Conservation (phyloP, 1,140 invertebrate genomes). For the Cydia splendana region DNA sequence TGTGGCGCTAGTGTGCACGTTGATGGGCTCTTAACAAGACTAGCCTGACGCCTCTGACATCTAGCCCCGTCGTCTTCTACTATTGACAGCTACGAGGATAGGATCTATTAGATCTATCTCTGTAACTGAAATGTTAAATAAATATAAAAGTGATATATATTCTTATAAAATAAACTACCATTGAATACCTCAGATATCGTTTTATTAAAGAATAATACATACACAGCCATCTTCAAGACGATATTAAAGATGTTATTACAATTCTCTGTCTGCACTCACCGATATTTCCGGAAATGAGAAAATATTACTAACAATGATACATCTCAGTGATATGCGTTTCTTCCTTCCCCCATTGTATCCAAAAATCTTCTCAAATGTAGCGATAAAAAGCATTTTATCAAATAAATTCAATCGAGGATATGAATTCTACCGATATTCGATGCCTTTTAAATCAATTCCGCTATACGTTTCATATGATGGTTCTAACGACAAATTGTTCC, state of each 20-base stretch:
- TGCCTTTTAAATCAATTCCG: constrained; percentile 30
- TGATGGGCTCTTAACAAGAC: too few relatives aligned
- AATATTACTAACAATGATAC: constrained; percentile 39
- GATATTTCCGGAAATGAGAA: constrained; percentile 37
- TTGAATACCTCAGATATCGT: too few relatives aligned
- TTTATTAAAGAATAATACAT: too few relatives aligned
- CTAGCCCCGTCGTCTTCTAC: too few relatives aligned
- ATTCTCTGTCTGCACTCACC: constrained; percentile 39
- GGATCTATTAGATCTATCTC: too few relatives aligned
- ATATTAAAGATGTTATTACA: constrained; percentile 69
- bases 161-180: too few relatives aligned
- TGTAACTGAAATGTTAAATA: too few relatives aligned
- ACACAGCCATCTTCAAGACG: constrained; percentile 47
- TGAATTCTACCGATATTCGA: constrained; percentile 33
- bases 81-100: too few relatives aligned
- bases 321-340: constrained; percentile 33
- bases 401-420: constrained; percentile 38
- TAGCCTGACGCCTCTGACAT: too few relatives aligned
- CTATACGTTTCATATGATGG: constrained; percentile 1
- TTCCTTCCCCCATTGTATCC: constrained; percentile 12
- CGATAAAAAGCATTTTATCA: constrained; percentile 38
- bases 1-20: too few relatives aligned
- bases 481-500: constrained; percentile 40
- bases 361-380: constrained; percentile 31
- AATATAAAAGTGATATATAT: too few relatives aligned